Evolutionary conservation across 2,888 invertebrate genomes (phyloP).

Genomic region (Polymixis flavicincta): DNA sequence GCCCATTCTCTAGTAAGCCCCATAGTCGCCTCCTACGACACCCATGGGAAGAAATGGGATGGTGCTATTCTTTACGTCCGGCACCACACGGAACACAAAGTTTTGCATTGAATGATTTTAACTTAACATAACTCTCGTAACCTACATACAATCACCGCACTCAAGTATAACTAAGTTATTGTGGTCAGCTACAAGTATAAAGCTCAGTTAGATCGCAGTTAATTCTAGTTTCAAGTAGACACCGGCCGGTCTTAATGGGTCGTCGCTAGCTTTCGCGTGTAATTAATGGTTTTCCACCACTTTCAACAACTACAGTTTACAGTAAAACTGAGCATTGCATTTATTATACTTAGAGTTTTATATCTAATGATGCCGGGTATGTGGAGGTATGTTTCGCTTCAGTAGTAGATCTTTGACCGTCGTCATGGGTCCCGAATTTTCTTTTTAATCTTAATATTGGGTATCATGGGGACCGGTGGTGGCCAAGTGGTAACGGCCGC

Average conservation of each 20-base stretch:
- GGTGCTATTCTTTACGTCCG: no score
- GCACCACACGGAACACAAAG: no score
- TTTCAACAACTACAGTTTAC: conserved; percentile 57
- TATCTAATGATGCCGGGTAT: background rate
- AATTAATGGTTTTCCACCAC: conserved; percentile 71
- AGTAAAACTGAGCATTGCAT: conserved; percentile 30
- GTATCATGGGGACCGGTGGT: no score
- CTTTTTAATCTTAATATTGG: no score
- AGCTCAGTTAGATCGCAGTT: conserved; percentile 46
- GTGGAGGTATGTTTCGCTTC: background rate
- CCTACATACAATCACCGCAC: conserved; percentile 16
- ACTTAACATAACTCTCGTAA: background rate
- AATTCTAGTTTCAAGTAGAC: conserved; percentile 55
- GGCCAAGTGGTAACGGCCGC: no score
- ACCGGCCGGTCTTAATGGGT: conserved; percentile 62
- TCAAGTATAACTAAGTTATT: conserved; percentile 21
- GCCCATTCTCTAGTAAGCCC: no score
- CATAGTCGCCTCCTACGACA: no score
- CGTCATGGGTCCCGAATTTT: no score
- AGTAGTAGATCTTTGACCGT: no score
- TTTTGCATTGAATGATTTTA: background rate
- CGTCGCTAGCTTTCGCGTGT: conserved; percentile 67
- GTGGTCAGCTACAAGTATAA: conserved; percentile 32
- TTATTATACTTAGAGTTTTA: conserved; percentile 22
- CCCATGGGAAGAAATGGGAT: no score